phyloP scores from a whole-genome alignment of 2,888 invertebrate genomes.

The Tipula helvola region DNA sequence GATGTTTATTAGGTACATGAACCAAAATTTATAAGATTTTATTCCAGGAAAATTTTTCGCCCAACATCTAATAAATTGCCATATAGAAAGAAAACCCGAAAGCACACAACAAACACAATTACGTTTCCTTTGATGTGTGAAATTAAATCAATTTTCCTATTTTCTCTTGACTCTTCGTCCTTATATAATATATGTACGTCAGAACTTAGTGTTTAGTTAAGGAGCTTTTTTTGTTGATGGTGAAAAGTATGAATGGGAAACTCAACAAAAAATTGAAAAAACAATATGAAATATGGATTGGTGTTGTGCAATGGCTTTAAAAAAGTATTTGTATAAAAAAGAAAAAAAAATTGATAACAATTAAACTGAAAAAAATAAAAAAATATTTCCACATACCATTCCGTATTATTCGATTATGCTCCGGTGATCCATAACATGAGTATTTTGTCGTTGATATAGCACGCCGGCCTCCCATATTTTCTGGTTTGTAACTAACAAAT shows the following conservation, averaged over 20 bases:
- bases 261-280: too few relatives aligned
- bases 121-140: not conserved
- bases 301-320: not conserved
- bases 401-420: slow-evolving; percentile 53
- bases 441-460: slow-evolving; percentile 66
- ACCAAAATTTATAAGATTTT: too few relatives aligned
- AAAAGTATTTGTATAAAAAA: not conserved
- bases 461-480: slow-evolving; percentile 53
- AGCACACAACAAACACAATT: not conserved
- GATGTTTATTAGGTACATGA: too few relatives aligned
- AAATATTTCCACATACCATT: slow-evolving; percentile 42
- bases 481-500: slow-evolving; percentile 55
- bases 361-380: not conserved
- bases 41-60: not conserved
- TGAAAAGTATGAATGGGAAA: too few relatives aligned
- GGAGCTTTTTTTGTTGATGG: too few relatives aligned
- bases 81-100: not conserved
- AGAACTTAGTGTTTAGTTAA: too few relatives aligned
- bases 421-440: slow-evolving; percentile 66
- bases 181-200: too few relatives aligned
- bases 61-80: not conserved
- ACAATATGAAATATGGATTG: not conserved
- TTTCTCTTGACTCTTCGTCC: not conserved
- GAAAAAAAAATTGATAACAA: not conserved
- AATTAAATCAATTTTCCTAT: not conserved